phyloP scores from a whole-genome alignment of 2,797 vertebrate species.

The Rhynchonycteris naso region DNA sequence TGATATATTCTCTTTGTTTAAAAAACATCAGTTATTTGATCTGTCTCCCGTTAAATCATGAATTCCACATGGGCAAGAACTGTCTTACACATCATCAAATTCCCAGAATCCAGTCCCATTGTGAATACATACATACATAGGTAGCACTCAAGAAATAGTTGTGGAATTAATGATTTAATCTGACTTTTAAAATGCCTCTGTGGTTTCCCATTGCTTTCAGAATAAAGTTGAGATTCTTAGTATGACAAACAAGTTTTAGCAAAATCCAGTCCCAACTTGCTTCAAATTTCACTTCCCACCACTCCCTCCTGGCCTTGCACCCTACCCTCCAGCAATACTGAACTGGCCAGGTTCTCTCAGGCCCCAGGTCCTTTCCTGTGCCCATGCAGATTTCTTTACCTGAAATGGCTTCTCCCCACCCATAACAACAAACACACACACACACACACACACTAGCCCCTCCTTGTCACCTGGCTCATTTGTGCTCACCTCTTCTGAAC shows the following conservation, averaged over 20 bases:
- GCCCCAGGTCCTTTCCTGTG: neutral
- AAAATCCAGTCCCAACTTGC: constrained; percentile 45
- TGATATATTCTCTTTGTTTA: constrained; percentile 5
- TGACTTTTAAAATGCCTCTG: neutral
- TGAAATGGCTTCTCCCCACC: neutral
- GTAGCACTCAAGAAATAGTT: neutral
- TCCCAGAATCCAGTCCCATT: neutral
- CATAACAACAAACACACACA: neutral
- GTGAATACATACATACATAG: neutral
- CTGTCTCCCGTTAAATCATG: neutral
- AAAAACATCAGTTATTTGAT: neutral
- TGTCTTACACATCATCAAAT: neutral
- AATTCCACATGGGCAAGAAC: neutral
- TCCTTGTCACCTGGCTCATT: neutral
- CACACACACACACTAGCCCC: neutral
- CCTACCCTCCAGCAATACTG: neutral
- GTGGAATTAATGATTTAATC: constrained; percentile 2
- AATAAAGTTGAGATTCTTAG: constrained; percentile 20
- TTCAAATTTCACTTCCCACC: constrained; percentile 23
- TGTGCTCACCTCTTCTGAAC: neutral
- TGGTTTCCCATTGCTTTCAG: neutral
- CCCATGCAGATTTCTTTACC: neutral
- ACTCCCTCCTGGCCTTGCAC: neutral
- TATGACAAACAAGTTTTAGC: constrained; percentile 50
- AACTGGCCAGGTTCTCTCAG: neutral